A percentile compares a stretch with the other conserved stretches of the same genome.
Conservation (phyloP, 2,888 invertebrate species). For the Pterostichus niger region DNA sequence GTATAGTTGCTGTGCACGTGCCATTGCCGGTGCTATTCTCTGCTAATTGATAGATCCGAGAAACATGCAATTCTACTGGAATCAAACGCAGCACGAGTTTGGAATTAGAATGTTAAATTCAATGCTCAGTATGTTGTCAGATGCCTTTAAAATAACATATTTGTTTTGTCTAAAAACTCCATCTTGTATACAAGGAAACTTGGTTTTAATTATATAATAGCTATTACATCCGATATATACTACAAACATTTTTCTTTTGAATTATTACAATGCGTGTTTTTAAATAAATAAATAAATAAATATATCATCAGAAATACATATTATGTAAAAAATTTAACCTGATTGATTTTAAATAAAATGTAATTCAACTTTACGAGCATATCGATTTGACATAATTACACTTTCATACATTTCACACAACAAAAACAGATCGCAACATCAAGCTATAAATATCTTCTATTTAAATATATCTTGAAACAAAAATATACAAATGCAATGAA, state of each 20-base stretch:
- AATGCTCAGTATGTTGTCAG: conserved; percentile 29
- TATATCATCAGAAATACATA: too few relatives aligned
- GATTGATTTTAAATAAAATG: too few relatives aligned
- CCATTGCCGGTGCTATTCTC: conserved; percentile 22
- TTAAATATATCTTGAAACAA: not conserved
- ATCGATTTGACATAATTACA: conserved; percentile 3
- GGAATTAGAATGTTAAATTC: conserved; percentile 39
- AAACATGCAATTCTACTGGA: conserved; percentile 35
- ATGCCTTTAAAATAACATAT: conserved; percentile 12
- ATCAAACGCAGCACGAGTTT: conserved; percentile 35
- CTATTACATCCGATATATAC: too few relatives aligned
- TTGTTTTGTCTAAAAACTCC: conserved; percentile 22
- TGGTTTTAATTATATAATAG: not conserved
- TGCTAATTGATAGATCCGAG: conserved; percentile 44
- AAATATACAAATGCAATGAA: not conserved
- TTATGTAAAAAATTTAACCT: too few relatives aligned
- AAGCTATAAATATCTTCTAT: not conserved
- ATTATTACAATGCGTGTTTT: too few relatives aligned
- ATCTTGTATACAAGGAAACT: conserved; percentile 36
- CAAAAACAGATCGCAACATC: conserved; percentile 1
- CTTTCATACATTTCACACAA: not conserved
- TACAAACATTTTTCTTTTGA: too few relatives aligned
- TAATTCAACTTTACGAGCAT: not conserved
- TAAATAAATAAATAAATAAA: too few relatives aligned
- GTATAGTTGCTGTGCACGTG: conserved; percentile 23